Base-by-base conservation (phyloP, 2,113 vertebrate genomes). In the Cyphotilapia sp. region DNA sequence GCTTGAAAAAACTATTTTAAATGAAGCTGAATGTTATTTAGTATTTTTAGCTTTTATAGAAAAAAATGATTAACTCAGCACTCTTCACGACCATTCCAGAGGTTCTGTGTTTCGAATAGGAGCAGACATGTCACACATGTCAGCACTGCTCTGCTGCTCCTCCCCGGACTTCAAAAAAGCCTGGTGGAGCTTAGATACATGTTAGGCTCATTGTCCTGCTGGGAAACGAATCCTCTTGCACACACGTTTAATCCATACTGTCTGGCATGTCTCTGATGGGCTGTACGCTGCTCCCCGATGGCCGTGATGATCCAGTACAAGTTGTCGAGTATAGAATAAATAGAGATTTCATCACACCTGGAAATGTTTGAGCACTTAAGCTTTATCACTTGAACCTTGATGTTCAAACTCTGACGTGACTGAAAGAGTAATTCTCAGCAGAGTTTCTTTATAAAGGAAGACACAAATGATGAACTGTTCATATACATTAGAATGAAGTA, bases 151-250 rank as follows among this genome's bases (percentile, higher is more conserved):
- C 16, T 13, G n/a, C 61, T 71, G 24, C 57, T 85, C 80, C 27
- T 83, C 16, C 24, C 47, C 7, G 35, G 22, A 85, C 91, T 89
- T 93, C 91, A 92, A 88, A 93, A 84, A 69, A 81, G 54, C 61
- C 74, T 12, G 56, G 19, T 53, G n/a, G 40, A 83, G 86, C 89
- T 76, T 78, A 33, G 13, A 84, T 61, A 45, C 42, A 69, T 86
- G 91, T 91, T 17, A 69, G 89, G 81, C 84, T 93, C 84, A 27
- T 24, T 7, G 54, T 90, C 93, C 94, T 91, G 92, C 92, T 95
- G 93, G 87, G 93, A 91, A 40, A 91, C 11, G 35, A 93, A 94
- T 95, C 93, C 92, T 89, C 76, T 35, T 85, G 49, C 49, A 81
- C 69, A 69, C 38, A 78, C 22, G 51, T 89, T 38, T 81, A 83